Percentiles rank a stretch among this genome's conserved stretches.
Conservation (phyloP, 2,888 invertebrate species). For the Mesorhabditis belari region DNA sequence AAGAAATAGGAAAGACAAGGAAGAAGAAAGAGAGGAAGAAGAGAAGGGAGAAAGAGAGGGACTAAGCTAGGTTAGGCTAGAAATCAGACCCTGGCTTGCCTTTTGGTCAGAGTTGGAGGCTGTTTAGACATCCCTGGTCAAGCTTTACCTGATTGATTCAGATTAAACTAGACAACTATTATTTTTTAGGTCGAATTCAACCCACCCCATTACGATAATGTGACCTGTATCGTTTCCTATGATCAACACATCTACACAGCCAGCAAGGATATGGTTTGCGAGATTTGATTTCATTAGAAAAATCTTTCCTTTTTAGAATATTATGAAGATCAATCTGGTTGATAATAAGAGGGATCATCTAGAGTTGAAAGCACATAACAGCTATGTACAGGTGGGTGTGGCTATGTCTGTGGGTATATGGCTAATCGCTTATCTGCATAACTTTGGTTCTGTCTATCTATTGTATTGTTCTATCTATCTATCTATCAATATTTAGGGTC, state of each 20-base stretch:
- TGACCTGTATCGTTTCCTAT: constrained; percentile 65
- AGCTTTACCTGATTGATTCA: no score
- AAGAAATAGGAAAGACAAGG: no score
- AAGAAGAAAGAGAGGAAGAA: no score
- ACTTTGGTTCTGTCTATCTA: neutral
- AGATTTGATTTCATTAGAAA: neutral
- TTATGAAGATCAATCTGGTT: constrained; percentile 37
- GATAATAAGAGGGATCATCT: constrained; percentile 38
- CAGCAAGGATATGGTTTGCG: constrained; percentile 66
- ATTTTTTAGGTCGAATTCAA: constrained; percentile 65
- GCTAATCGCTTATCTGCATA: no score
- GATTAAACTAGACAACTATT: no score
- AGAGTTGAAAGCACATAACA: constrained; percentile 31
- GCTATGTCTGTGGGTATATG: no score
- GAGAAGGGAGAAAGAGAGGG: no score
- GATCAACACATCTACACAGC: constrained; percentile 69
- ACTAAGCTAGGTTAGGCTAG: no score
- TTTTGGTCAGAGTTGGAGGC: no score
- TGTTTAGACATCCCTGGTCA: no score
- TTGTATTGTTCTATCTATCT: neutral
- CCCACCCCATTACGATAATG: constrained; percentile 84
- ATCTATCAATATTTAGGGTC: neutral
- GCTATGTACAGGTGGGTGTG: constrained; percentile 24
- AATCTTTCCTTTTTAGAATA: constrained; percentile 21
- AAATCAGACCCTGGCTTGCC: no score